Conservation (phyloP, 2,888 invertebrate genomes). For the Tipula confusa region DNA sequence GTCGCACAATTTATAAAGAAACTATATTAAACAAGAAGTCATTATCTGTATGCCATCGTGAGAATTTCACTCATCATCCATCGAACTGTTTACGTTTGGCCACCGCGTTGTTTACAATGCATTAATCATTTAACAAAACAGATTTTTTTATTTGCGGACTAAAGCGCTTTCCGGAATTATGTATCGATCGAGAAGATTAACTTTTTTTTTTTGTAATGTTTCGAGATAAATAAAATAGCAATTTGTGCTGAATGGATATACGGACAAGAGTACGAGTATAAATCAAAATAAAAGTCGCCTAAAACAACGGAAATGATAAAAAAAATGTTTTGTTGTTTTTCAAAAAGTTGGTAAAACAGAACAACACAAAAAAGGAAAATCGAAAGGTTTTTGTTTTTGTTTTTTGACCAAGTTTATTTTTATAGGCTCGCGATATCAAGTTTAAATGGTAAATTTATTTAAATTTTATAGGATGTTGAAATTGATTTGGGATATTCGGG, state of each 20-base stretch:
- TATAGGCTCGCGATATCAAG: neutral
- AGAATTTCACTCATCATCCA: neutral
- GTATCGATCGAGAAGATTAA: neutral
- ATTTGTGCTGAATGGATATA: neutral
- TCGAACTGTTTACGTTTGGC: neutral
- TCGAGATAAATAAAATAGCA: neutral
- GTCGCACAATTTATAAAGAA: neutral
- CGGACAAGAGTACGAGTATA: neutral
- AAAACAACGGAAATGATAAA: slow-evolving; percentile 20
- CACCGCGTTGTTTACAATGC: neutral
- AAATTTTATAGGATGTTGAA: neutral
- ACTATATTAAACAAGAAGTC: neutral
- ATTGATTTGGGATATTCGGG: neutral
- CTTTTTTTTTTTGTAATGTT: neutral
- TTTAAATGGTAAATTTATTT: neutral
- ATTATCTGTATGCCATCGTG: neutral
- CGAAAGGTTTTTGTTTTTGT: neutral
- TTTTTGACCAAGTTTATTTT: neutral
- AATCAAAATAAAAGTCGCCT: slow-evolving; percentile 20
- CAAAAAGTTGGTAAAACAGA: neutral
- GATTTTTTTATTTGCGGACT: neutral
- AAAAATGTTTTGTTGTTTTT: neutral
- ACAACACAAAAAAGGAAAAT: neutral
- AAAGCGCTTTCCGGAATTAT: neutral
- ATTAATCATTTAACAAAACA: neutral